Conservation (phyloP, 1,140 invertebrate species). For the Drosophila bifasciata region DNA sequence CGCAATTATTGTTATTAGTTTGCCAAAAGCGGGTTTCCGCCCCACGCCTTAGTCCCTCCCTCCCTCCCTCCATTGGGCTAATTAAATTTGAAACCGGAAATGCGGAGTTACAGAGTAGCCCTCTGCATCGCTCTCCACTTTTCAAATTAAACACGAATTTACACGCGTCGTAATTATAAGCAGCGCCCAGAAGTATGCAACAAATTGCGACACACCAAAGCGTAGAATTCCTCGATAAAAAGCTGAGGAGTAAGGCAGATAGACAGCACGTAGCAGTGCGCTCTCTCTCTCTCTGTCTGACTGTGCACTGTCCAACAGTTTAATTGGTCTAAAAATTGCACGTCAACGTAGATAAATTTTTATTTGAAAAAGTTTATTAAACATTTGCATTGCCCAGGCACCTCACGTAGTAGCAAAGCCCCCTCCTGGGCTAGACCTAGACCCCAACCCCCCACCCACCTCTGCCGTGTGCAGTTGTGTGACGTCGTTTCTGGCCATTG, state of each 20-base stretch:
- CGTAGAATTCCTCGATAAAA: no score
- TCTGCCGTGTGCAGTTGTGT: conserved; percentile 30
- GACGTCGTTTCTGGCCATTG: conserved; percentile 66
- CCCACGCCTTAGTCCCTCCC: background rate
- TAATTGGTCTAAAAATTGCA: conserved; percentile 82
- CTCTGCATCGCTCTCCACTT: conserved; percentile 15
- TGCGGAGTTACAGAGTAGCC: conserved; percentile 21
- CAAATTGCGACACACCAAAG: conserved; percentile 9
- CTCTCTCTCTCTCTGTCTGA: background rate
- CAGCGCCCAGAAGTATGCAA: conserved; percentile 6
- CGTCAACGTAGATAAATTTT: conserved; percentile 81
- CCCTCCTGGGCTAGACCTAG: background rate
- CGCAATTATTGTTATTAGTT: conserved; percentile 81
- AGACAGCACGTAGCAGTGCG: conserved; percentile 21
- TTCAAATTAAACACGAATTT: conserved; percentile 52
- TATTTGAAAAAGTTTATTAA: conserved; percentile 83
- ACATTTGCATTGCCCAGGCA: conserved; percentile 73
- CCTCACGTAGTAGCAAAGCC: conserved; percentile 60
- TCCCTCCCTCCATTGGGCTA: conserved; percentile 37
- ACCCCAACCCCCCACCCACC: background rate
- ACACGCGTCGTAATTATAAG: conserved; percentile 49
- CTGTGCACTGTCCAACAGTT: conserved; percentile 40
- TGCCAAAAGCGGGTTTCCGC: conserved; percentile 43
- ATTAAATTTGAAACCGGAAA: conserved; percentile 74
- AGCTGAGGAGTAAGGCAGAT: no score